A percentile compares a stretch with the other conserved stretches of the same genome.
These are phyloP conservation scores for Caenorhabditis sp. DNA, from an alignment of 2,888 invertebrate genomes.

Conservation along the genomic window DNA sequence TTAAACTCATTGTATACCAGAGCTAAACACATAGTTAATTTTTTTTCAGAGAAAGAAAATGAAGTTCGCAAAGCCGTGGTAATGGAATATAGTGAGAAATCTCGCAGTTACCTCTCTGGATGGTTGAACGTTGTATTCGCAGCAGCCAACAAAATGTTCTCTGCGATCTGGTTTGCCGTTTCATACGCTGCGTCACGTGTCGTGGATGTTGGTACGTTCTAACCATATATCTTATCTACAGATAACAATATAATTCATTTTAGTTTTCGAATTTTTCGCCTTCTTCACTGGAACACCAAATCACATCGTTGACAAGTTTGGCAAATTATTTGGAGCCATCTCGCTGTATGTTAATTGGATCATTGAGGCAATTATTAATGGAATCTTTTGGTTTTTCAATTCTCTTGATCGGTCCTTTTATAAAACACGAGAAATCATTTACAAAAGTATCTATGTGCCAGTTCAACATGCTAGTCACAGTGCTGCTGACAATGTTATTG, in stretches of 20 bases:
- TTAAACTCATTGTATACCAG: too few species aligned
- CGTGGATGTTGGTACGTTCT: neutral
- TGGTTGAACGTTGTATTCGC: too few species aligned
- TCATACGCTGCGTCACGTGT: neutral
- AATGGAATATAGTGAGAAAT: too few species aligned
- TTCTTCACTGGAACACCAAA: constrained; percentile 4
- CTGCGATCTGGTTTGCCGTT: too few species aligned
- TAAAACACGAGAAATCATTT: neutral
- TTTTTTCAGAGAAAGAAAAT: too few species aligned
- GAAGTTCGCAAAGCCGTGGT: too few species aligned
- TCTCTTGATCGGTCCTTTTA: neutral
- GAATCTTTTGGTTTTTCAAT: neutral
- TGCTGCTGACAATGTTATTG: neutral
- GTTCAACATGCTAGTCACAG: neutral
- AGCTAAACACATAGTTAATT: too few species aligned
- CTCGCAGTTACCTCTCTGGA: too few species aligned
- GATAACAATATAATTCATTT: neutral
- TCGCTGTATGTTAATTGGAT: neutral
- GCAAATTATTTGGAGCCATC: neutral
- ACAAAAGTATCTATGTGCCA: neutral
- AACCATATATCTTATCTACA: neutral
- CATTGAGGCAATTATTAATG: neutral
- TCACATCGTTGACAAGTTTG: neutral
- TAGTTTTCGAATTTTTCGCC: constrained; percentile 1
- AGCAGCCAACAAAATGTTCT: too few species aligned